Evolutionary conservation across 1,140 invertebrate species (phyloP).

Genomic region (Medauroidea extradentata): DNA sequence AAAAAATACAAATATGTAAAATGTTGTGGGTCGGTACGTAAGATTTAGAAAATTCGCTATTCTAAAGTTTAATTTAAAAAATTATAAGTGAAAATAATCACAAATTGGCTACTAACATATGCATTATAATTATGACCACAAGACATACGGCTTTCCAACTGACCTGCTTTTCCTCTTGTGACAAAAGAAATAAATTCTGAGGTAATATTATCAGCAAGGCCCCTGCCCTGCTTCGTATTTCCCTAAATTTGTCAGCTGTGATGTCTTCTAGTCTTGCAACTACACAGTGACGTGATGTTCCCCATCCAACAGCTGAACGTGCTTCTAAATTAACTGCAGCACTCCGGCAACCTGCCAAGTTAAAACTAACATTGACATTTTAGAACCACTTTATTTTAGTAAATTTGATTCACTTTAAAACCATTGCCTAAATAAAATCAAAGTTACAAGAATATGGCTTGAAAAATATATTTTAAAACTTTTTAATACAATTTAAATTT

Average conservation of each 20-base stretch:
- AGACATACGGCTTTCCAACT: too few relatives aligned
- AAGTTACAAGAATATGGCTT: too few relatives aligned
- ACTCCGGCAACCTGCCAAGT: conserved; percentile 68
- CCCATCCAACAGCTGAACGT: conserved; percentile 77
- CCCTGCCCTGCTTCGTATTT: conserved; percentile 75
- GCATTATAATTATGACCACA: too few relatives aligned
- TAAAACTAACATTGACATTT: too few relatives aligned
- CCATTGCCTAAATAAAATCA: too few relatives aligned
- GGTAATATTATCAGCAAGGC: conserved; percentile 82
- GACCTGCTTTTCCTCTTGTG: conserved; percentile 68
- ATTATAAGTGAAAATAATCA: not conserved
- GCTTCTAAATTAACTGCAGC: conserved; percentile 82
- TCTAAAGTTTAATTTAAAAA: not conserved
- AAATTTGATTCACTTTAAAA: too few relatives aligned
- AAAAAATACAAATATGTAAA: too few relatives aligned
- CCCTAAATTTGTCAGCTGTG: conserved; percentile 67
- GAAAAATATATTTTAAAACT: too few relatives aligned
- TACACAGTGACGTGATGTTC: conserved; percentile 82
- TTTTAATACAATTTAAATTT: too few relatives aligned
- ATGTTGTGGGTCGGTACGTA: too few relatives aligned
- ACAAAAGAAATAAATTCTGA: conserved; percentile 60
- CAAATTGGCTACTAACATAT: not conserved
- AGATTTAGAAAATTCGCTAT: too few relatives aligned
- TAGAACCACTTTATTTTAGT: too few relatives aligned
- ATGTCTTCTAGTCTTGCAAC: conserved; percentile 74